phyloP scores from a whole-genome alignment of 1,140 invertebrate genomes.

The Drosophila pandora region DNA sequence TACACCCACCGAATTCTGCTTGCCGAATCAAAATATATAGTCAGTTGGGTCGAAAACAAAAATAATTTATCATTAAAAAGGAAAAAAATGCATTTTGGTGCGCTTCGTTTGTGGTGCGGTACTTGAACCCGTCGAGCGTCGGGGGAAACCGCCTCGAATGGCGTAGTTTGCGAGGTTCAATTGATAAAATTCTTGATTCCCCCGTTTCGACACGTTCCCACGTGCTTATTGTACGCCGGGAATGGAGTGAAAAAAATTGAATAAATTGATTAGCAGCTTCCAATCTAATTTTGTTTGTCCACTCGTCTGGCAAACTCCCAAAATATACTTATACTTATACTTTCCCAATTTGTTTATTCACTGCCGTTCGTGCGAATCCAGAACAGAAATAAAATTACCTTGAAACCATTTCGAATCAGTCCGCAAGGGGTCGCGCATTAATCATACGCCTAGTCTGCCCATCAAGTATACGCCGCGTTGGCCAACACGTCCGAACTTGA shows the following conservation, averaged over 20 bases:
- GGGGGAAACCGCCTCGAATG: conserved; percentile 21
- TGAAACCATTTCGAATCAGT: conserved; percentile 30
- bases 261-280: conserved; percentile 48
- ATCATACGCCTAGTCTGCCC: conserved; percentile 25
- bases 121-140: conserved; percentile 46
- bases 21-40: conserved; percentile 41
- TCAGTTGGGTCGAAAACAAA: conserved; percentile 8
- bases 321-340: background rate
- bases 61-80: conserved; percentile 39
- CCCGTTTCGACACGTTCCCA: conserved; percentile 43
- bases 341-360: conserved; percentile 39
- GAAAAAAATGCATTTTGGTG: conserved; percentile 39
- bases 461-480: conserved; percentile 41
- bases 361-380: conserved; percentile 32
- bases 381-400: conserved; percentile 45
- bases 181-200: conserved; percentile 40
- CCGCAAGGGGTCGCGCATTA: conserved; percentile 50
- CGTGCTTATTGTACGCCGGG: conserved; percentile 24
- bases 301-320: conserved; percentile 23
- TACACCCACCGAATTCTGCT: conserved; percentile 52
- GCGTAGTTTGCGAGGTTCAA: conserved; percentile 52
- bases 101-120: conserved; percentile 26
- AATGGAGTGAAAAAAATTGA: conserved; percentile 4
- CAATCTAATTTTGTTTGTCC: conserved; percentile 26
- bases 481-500: background rate